These are phyloP conservation scores for Crocuta crocuta DNA, from an alignment of 2,113 vertebrate genomes.

Conservation along the genomic window DNA sequence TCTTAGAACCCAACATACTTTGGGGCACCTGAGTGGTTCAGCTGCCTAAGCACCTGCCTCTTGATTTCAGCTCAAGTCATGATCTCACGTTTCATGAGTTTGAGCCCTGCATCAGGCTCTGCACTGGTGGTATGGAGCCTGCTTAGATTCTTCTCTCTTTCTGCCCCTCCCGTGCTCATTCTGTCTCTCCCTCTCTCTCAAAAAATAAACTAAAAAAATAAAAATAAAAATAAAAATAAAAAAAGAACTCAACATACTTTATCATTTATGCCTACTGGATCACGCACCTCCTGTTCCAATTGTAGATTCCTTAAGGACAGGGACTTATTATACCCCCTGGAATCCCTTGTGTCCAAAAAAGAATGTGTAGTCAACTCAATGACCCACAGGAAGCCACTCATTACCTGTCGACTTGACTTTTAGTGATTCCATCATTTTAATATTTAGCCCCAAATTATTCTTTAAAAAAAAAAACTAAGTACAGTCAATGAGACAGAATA, in stretches of 20 bases:
- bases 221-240: too few relatives aligned
- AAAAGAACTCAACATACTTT: too few relatives aligned
- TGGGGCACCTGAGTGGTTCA: too few relatives aligned
- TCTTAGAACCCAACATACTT: not conserved
- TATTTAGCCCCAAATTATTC: not conserved
- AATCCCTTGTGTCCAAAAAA: not conserved
- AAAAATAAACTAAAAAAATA: too few relatives aligned
- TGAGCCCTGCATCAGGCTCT: too few relatives aligned
- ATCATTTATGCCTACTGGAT: not conserved
- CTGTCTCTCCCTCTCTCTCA: too few relatives aligned
- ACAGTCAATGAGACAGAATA: not conserved
- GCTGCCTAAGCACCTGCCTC: too few relatives aligned
- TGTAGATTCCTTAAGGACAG: not conserved
- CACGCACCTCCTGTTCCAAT: not conserved
- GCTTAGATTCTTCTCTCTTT: too few relatives aligned
- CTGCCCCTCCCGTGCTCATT: too few relatives aligned
- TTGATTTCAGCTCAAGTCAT: too few relatives aligned
- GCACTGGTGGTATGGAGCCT: too few relatives aligned
- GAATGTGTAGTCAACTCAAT: not conserved
- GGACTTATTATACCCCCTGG: not conserved
- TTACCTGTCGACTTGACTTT: not conserved
- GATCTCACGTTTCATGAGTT: too few relatives aligned
- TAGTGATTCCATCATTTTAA: not conserved
- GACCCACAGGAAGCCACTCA: not conserved
- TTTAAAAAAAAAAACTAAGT: not conserved